phyloP scores from a whole-genome alignment of 1,140 invertebrate genomes.

The Eciton burchellii region DNA sequence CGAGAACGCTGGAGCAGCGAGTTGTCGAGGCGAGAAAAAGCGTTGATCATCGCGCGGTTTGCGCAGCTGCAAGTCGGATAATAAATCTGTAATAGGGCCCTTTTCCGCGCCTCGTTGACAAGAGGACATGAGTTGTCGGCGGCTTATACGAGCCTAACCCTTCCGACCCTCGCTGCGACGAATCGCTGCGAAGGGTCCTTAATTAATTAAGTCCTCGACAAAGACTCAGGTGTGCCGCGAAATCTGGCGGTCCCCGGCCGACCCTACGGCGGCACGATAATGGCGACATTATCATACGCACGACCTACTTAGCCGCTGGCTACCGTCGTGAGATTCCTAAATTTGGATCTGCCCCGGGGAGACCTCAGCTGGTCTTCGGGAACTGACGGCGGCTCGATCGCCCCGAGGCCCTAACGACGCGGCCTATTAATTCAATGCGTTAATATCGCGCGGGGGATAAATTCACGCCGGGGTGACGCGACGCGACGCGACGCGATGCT shows the following conservation, averaged over 20 bases:
- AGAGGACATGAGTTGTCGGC: constrained; percentile 79
- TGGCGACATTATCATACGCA: constrained; percentile 83
- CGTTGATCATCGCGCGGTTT: constrained; percentile 11
- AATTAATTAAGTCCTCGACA: constrained; percentile 82
- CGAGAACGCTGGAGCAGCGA: background rate
- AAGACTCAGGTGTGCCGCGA: constrained; percentile 82
- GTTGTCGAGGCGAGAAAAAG: constrained; percentile 18
- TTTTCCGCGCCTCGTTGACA: constrained; percentile 52
- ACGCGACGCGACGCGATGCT: background rate
- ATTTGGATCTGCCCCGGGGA: constrained; percentile 62
- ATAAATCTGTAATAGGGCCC: constrained; percentile 60
- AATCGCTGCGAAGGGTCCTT: constrained; percentile 73
- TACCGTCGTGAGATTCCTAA: constrained; percentile 67
- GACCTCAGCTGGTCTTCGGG: constrained; percentile 73
- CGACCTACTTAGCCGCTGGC: constrained; percentile 79
- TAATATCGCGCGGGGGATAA: constrained; percentile 32
- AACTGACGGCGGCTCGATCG: constrained; percentile 33
- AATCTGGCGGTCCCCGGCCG: constrained; percentile 79
- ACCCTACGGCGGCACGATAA: constrained; percentile 78
- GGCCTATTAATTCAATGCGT: constrained; percentile 43
- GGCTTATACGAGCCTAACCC: constrained; percentile 78
- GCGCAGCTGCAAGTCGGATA: constrained; percentile 30
- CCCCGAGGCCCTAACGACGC: background rate
- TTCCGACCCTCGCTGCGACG: constrained; percentile 76
- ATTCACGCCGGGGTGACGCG: background rate